phyloP scores from a whole-genome alignment of 2,113 vertebrate genomes.

The Paramisgurnus dabryanus region DNA sequence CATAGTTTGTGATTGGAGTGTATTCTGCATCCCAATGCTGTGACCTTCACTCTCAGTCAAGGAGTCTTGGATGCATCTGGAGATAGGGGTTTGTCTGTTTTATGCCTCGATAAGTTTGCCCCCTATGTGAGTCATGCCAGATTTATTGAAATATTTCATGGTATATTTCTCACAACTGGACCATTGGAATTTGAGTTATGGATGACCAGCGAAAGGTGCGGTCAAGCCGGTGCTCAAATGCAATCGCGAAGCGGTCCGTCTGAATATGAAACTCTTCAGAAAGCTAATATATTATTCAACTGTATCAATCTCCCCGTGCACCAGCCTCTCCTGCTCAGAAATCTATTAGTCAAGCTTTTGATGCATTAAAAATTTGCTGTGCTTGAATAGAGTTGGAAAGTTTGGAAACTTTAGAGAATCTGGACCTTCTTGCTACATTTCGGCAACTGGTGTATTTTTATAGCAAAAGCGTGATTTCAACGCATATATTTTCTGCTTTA shows the following conservation, averaged over 20 bases:
- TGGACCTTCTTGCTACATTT: slow-evolving; percentile 13
- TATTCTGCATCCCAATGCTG: background rate
- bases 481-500: slow-evolving; percentile 6
- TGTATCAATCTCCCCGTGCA: slow-evolving; percentile 52
- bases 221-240: slow-evolving; percentile 50
- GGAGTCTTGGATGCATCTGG: slow-evolving; percentile 40
- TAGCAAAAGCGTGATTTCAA: too few species aligned
- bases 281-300: slow-evolving; percentile 58
- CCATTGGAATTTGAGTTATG: slow-evolving; percentile 38
- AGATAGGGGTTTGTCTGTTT: slow-evolving; percentile 24
- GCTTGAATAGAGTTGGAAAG: slow-evolving; percentile 50
- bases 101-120: slow-evolving; percentile 7
- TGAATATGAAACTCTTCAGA: slow-evolving; percentile 54
- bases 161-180: slow-evolving; percentile 42
- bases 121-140: slow-evolving; percentile 39
- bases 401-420: slow-evolving; percentile 38
- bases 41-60: slow-evolving; percentile 21
- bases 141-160: slow-evolving; percentile 53
- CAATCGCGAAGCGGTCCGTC: slow-evolving; percentile 47
- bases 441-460: background rate
- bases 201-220: slow-evolving; percentile 40
- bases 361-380: slow-evolving; percentile 56
- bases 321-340: slow-evolving; percentile 48
- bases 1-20: background rate
- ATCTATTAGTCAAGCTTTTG: slow-evolving; percentile 56